Conservation (phyloP, 1,140 invertebrate genomes). For the Lerema accius region DNA sequence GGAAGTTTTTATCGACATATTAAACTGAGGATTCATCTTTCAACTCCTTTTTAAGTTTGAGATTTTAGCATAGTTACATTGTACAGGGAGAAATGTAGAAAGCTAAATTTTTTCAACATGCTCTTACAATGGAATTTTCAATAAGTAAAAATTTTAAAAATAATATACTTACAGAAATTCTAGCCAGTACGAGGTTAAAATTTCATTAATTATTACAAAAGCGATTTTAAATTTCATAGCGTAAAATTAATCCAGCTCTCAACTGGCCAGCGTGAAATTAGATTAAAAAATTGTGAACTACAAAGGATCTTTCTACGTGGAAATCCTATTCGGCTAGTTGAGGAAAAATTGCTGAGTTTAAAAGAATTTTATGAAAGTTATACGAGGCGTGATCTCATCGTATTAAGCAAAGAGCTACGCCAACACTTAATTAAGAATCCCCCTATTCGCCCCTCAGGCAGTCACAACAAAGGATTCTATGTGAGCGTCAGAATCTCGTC, state of each 20-base stretch:
- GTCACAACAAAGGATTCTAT: slow-evolving; percentile 76
- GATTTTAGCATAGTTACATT: too few relatives aligned
- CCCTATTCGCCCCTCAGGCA: slow-evolving; percentile 55
- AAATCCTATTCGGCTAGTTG: slow-evolving; percentile 67
- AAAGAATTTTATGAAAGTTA: slow-evolving; percentile 80
- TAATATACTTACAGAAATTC: too few relatives aligned
- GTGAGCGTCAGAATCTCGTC: slow-evolving; percentile 56
- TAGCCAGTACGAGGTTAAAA: too few relatives aligned
- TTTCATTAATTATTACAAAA: slow-evolving; percentile 2
- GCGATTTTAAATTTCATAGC: slow-evolving; percentile 16
- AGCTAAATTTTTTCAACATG: too few relatives aligned
- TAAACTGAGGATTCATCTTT: too few relatives aligned
- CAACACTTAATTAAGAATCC: slow-evolving; percentile 80
- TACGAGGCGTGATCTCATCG: slow-evolving; percentile 79
- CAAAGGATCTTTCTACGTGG: slow-evolving; percentile 42
- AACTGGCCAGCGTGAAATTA: slow-evolving; percentile 20
- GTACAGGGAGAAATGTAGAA: too few relatives aligned
- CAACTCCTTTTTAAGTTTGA: too few relatives aligned
- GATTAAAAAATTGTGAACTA: slow-evolving; percentile 35
- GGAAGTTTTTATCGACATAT: too few relatives aligned
- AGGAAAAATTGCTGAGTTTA: slow-evolving; percentile 73
- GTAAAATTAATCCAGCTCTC: slow-evolving; percentile 19
- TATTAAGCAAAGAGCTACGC: slow-evolving; percentile 74
- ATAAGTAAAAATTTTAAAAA: neutral
- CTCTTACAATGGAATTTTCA: too few relatives aligned